Percentiles rank a stretch among this genome's conserved stretches.
Evolutionary conservation across 2,113 vertebrate species (phyloP).

Genomic region (Sprattus sprattus): DNA sequence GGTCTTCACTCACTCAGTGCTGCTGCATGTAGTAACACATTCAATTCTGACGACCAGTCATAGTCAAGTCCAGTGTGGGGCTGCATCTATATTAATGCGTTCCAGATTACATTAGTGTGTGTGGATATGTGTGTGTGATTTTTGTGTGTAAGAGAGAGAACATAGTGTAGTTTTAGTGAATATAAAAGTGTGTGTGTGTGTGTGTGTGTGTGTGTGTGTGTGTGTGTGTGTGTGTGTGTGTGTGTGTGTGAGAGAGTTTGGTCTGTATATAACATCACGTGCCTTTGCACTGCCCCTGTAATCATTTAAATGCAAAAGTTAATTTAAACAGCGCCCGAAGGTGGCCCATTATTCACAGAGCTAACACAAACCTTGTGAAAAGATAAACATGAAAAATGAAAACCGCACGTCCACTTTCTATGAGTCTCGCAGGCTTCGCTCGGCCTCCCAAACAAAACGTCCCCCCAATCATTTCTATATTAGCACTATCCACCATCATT

Average conservation of each 20-base stretch:
- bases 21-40: background rate
- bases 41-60: background rate
- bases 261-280: background rate
- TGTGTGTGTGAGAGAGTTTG: background rate
- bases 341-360: slow-evolving; percentile 4
- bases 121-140: background rate
- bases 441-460: background rate
- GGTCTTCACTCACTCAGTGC: background rate
- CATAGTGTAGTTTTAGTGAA: too few species aligned
- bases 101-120: background rate
- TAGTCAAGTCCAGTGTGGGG: background rate
- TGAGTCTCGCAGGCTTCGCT: background rate
- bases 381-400: slow-evolving; percentile 6
- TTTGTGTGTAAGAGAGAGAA: background rate
- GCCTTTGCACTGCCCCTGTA: background rate
- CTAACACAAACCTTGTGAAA: background rate
- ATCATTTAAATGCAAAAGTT: slow-evolving; percentile 6
- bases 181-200: background rate
- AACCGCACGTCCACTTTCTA: background rate
- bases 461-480: background rate
- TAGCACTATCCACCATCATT: background rate
- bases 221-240: background rate
- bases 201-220: background rate
- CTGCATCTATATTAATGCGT: background rate
- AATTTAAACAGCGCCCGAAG: background rate